Evolutionary conservation across 92 coral and sea anemone genomes (phyloP), one percentile per base, ranked within the genome.

Genomic region (Heliopora coerulea): DNA sequence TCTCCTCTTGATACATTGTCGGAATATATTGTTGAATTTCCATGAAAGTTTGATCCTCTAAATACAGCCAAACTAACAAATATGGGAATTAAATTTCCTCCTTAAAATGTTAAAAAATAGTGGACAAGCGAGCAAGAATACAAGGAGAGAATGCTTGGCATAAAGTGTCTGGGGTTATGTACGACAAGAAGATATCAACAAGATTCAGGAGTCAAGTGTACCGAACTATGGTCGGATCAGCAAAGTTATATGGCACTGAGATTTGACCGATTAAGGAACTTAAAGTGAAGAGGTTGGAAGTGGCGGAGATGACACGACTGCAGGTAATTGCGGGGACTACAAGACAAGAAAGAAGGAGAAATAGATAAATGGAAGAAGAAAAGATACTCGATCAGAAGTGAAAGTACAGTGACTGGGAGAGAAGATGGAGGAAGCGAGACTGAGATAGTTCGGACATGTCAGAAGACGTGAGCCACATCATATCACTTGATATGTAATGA

Each of bases 381-480:
- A 25, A 11, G 34, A 68, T 25, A 68, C 46, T 33, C 31, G 74
- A 44, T 0, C 20, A 35, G 59, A 68, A 57, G 50, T 65, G 34
- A 35, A 35, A 42, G 74, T 68, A 17, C 18, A 11, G 21, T 30
- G 33, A 25, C 52, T 68, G 24, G 0, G 33, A 68, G 59, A 68
- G 23, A 42, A 68, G 35, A 35, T 68, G 0, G 20, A 58, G 56
- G 75, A 48, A 37, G 56, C 12, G 1, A 68, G 75, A 68, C 6
- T 68, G 75, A 42, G 75, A 68, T 68, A 59, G 75, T 68, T 28
- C 46, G 75, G 59, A 23, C 75, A 68, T 68, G 59, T 68, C 14
- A 68, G 56, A 52, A 41, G 68, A 24, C n/a, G 21, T 35, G 20
- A n/a, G 17, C 32, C 64, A 26, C 64, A 23, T 58, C 64, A 58